phyloP scores from a whole-genome alignment of 2,888 invertebrate species.

The Laothoe populi region DNA sequence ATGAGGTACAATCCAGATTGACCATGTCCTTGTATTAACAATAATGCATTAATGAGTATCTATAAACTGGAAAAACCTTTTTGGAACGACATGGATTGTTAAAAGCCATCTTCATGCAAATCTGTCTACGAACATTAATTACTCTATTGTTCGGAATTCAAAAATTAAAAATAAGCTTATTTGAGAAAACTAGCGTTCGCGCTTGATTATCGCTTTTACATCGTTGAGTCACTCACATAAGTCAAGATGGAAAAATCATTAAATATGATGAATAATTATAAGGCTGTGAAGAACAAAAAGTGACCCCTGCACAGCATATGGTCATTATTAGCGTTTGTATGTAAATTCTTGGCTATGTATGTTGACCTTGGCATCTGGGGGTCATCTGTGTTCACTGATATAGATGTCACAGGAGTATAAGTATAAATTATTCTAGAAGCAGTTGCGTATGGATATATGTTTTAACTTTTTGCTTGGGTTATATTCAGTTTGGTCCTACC shows the following conservation, averaged over 20 bases:
- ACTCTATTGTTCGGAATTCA: background rate
- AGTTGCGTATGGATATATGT: too few species aligned
- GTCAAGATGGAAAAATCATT: conserved; percentile 18
- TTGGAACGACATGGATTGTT: too few species aligned
- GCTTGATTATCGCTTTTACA: background rate
- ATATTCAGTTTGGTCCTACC: too few species aligned
- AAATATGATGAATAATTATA: conserved; percentile 22
- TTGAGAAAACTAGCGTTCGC: background rate
- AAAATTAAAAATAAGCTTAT: background rate
- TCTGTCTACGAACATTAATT: background rate
- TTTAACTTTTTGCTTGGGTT: too few species aligned
- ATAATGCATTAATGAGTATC: too few species aligned
- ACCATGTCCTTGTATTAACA: too few species aligned
- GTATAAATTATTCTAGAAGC: too few species aligned
- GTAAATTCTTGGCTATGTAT: conserved; percentile 63
- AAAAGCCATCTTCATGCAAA: too few species aligned
- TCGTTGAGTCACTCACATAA: background rate
- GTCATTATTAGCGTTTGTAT: conserved; percentile 77
- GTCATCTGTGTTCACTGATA: conserved; percentile 53
- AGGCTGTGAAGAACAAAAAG: conserved; percentile 59
- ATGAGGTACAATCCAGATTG: too few species aligned
- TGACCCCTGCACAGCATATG: conserved; percentile 62
- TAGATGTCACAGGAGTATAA: background rate
- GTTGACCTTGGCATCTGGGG: conserved; percentile 57
- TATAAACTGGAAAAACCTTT: too few species aligned